A percentile compares a stretch with the other conserved stretches of the same genome.
Conservation (phyloP, 2,888 invertebrate species). For the Athripsodes cinereus region DNA sequence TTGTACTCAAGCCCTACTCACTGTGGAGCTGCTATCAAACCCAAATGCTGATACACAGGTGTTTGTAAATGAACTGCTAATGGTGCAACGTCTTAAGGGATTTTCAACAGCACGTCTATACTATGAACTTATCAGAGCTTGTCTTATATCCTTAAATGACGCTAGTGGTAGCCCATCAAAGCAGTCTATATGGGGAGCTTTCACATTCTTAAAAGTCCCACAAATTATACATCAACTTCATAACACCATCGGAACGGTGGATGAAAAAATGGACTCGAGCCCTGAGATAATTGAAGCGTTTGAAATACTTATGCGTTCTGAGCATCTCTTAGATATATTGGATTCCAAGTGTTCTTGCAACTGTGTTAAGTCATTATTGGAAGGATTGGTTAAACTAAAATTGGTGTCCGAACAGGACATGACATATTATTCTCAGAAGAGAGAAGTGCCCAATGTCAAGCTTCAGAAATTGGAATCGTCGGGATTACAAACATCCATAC, state of each 20-base stretch:
- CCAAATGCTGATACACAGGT: constrained; percentile 78
- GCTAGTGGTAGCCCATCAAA: constrained; percentile 71
- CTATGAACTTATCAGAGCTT: constrained; percentile 84
- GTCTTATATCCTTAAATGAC: constrained; percentile 84
- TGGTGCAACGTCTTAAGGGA: constrained; percentile 80
- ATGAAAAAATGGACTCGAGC: constrained; percentile 60
- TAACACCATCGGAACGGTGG: constrained; percentile 48
- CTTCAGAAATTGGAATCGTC: constrained; percentile 64
- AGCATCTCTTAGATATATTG: constrained; percentile 79
- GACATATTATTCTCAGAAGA: constrained; percentile 56
- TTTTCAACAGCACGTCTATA: constrained; percentile 75
- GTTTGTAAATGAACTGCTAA: constrained; percentile 73
- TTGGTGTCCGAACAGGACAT: constrained; percentile 74
- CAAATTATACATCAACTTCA: constrained; percentile 69
- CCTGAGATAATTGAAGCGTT: constrained; percentile 77
- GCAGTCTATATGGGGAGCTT: constrained; percentile 90
- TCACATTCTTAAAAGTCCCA: constrained; percentile 87
- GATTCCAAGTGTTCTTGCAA: constrained; percentile 87
- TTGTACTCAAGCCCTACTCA: constrained; percentile 73
- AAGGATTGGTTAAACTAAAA: constrained; percentile 73
- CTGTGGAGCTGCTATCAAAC: constrained; percentile 77
- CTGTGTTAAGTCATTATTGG: constrained; percentile 74
- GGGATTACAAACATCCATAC: constrained; percentile 66
- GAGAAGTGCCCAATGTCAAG: constrained; percentile 57
- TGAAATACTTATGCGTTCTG: constrained; percentile 77